Evolutionary conservation across 2,888 invertebrate species (phyloP), one percentile per base, ranked within the genome.

Genomic region (Notocelia uddmanniana): DNA sequence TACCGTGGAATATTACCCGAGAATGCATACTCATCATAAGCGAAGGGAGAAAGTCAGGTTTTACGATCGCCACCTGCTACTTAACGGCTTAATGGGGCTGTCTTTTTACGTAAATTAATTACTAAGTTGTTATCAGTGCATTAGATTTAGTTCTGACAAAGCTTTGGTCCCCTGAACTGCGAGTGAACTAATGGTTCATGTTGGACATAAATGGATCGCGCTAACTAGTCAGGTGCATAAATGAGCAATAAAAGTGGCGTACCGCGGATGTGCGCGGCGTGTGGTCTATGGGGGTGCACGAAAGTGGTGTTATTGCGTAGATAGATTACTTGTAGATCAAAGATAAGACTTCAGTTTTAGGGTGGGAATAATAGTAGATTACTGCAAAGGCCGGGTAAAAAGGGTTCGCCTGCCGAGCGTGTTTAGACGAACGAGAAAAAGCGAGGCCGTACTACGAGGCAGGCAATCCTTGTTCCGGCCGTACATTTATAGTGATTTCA

Each of bases 41-140:
- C 1, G n/a, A 45, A 45, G 60, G 60, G 60, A 23, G 18, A 1
- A 37, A 63, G 15, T 64, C 15, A n/a, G 15, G 34, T 52, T 64
- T 45, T 63, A 50, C 9, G 21, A 52, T 23, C n/a, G n/a, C 64
- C 34, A 37, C 31, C 23, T 19, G 15, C 31, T 15, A 31, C 19
- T 63, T 63, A 34, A 63, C 8, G 10, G 21, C 21, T 26, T 62
- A 50, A 50, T 34, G 23, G 50, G 5, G 54, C 11, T 41, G 34
- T 54, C 52, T 26, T 34, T n/a, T 8, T 8, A 23, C 21, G 19
- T 45, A 45, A 58, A 58, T 37, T 60, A 60, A 41, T 45, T 45
- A 60, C n/a, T 45, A 15, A 45, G n/a, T 15, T 19, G 11, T 37
- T 21, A 9, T 19, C 18, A 54, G 52, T 31, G 13, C 18, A 18